A percentile compares a stretch with the other conserved stretches of the same genome.
These are phyloP conservation scores for Enteromius treurensis DNA, from an alignment of 2,797 vertebrate species.

Conservation along the genomic window DNA sequence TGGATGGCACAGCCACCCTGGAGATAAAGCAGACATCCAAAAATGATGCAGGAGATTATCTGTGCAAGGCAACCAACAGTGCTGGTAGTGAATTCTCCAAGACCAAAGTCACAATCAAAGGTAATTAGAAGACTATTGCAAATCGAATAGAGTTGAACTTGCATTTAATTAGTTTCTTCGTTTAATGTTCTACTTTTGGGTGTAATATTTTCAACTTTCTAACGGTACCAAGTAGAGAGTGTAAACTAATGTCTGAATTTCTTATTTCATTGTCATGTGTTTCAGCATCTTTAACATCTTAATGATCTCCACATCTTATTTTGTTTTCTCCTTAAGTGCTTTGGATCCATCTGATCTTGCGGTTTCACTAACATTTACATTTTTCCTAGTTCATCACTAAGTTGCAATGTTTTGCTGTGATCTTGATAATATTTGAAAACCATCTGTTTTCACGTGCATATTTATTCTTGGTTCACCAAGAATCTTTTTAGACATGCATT, in stretches of 20 bases:
- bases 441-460: not conserved
- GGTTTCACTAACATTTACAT: not conserved
- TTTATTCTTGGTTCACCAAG: not conserved
- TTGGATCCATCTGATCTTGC: slow-evolving; percentile 1
- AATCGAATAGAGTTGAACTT: not conserved
- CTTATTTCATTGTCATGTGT: not conserved
- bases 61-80: slow-evolving; percentile 93
- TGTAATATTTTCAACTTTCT: not conserved
- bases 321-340: not conserved
- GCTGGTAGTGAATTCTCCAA: slow-evolving; percentile 89
- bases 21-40: slow-evolving; percentile 80
- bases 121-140: slow-evolving; percentile 68
- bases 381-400: not conserved
- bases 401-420: not conserved
- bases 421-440: not conserved
- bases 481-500: not conserved
- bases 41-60: slow-evolving; percentile 88
- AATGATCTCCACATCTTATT: not conserved
- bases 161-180: not conserved
- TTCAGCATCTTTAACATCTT: slow-evolving; percentile 13
- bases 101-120: slow-evolving; percentile 89
- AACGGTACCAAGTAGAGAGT: not conserved
- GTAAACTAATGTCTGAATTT: not conserved
- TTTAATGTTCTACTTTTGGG: slow-evolving; percentile 9
- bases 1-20: slow-evolving; percentile 81